A percentile compares a stretch with the other conserved stretches of the same genome.
These are phyloP conservation scores for Lypha dubia DNA, from an alignment of 2,888 invertebrate species.

Conservation along the genomic window DNA sequence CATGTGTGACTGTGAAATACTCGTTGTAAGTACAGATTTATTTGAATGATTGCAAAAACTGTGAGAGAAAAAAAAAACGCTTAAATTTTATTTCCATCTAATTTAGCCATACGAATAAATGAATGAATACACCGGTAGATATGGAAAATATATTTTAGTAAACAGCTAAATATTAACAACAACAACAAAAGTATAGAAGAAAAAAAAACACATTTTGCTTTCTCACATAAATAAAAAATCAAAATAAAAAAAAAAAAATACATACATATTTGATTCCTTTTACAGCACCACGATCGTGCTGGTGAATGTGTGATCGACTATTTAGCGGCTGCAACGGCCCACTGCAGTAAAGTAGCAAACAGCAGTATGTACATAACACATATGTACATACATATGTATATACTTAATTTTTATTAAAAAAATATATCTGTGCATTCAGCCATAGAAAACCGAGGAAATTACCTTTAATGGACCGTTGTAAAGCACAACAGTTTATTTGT, in stretches of 20 bases:
- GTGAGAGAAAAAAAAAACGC: background rate
- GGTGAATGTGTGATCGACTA: conserved; percentile 13
- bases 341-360: conserved; percentile 27
- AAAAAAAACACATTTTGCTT: conserved; percentile 20
- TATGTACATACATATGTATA: background rate
- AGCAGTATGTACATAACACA: background rate
- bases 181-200: too few relatives aligned
- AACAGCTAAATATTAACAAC: conserved; percentile 8
- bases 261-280: conserved; percentile 16
- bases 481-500: too few relatives aligned
- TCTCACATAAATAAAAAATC: conserved; percentile 63
- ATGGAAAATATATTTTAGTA: background rate
- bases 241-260: too few relatives aligned
- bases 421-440: conserved; percentile 54
- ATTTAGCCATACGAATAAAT: conserved; percentile 12
- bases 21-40: conserved; percentile 5
- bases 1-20: too few relatives aligned
- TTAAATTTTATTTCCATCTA: background rate
- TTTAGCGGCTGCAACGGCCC: conserved; percentile 19
- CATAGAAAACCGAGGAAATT: conserved; percentile 69
- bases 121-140: background rate
- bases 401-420: conserved; percentile 1
- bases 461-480: conserved; percentile 70
- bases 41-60: conserved; percentile 48
- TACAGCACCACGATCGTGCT: background rate